Percentiles rank a stretch among this genome's conserved stretches.
These are phyloP conservation scores for Hemicordylus capensis DNA, from an alignment of 2,113 vertebrate species.

Conservation along the genomic window DNA sequence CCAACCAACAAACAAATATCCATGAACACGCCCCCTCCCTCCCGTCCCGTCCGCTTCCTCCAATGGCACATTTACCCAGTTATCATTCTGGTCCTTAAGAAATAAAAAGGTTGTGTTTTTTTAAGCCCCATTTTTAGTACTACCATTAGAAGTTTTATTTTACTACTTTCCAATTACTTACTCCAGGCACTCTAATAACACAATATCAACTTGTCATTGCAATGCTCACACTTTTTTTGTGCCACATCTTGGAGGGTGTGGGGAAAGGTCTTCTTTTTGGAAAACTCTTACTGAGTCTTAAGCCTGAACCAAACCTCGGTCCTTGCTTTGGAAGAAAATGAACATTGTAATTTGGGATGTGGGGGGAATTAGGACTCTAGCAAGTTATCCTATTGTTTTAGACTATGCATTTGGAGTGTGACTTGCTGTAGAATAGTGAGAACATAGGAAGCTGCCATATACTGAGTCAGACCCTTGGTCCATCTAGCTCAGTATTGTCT, in stretches of 20 bases:
- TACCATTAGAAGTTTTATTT: background rate
- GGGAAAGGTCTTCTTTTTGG: conserved; percentile 28
- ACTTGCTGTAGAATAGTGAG: background rate
- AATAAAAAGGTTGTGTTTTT: conserved; percentile 4
- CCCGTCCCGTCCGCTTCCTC: background rate
- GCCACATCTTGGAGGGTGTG: background rate
- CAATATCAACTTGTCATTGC: background rate
- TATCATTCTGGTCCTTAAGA: background rate
- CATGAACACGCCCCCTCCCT: too few species aligned
- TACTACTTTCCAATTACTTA: conserved; percentile 13
- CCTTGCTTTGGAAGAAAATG: background rate
- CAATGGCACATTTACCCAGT: background rate
- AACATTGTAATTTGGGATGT: background rate
- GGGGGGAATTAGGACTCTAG: fast-evolving
- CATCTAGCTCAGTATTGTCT: background rate
- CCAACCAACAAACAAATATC: too few species aligned
- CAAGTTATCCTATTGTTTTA: background rate
- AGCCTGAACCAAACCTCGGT: background rate
- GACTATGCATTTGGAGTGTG: background rate
- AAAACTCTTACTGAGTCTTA: conserved; percentile 5
- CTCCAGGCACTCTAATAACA: background rate
- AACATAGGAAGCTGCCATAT: background rate
- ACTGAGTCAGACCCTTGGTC: background rate
- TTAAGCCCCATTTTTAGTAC: background rate
- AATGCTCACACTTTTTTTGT: background rate